Conservation (phyloP, 1,140 invertebrate species). For the Pollicipes pollicipes region DNA sequence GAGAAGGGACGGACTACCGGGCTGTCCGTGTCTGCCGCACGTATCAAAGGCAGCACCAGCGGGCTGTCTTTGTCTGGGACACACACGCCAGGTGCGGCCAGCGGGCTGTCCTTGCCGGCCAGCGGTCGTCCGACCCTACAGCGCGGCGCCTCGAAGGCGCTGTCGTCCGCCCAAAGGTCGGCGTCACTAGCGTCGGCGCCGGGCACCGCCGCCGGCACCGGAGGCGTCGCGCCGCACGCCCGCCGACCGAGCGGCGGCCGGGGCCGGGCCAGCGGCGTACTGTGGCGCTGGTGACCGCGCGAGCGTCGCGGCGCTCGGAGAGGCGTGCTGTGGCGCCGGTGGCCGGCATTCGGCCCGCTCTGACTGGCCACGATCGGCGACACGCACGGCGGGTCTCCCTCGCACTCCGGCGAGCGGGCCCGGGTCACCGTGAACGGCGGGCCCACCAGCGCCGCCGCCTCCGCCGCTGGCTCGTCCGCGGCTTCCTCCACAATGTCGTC, state of each 20-base stretch:
- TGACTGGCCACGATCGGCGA: neutral
- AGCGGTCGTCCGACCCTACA: neutral
- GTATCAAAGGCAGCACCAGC: too few species aligned
- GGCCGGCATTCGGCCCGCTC: too few species aligned
- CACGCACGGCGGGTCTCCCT: neutral
- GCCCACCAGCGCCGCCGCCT: too few species aligned
- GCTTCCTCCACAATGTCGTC: neutral
- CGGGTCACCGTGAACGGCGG: neutral
- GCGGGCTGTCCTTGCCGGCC: neutral
- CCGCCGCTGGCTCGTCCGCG: neutral
- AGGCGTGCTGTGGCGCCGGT: neutral
- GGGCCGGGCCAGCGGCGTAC: neutral
- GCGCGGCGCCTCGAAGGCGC: neutral
- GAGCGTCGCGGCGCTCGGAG: neutral
- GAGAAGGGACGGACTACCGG: too few species aligned
- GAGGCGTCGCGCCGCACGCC: too few species aligned
- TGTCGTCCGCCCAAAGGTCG: neutral
- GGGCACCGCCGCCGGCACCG: too few species aligned
- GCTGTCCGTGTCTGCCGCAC: too few species aligned
- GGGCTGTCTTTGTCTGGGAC: too few species aligned
- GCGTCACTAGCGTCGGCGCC: too few species aligned
- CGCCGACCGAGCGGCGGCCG: too few species aligned
- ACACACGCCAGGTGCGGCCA: too few species aligned
- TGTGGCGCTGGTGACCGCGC: neutral
- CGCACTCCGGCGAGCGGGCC: too few species aligned